Base-by-base conservation (phyloP, 2,797 vertebrate species). In the Fundulus diaphanus region DNA sequence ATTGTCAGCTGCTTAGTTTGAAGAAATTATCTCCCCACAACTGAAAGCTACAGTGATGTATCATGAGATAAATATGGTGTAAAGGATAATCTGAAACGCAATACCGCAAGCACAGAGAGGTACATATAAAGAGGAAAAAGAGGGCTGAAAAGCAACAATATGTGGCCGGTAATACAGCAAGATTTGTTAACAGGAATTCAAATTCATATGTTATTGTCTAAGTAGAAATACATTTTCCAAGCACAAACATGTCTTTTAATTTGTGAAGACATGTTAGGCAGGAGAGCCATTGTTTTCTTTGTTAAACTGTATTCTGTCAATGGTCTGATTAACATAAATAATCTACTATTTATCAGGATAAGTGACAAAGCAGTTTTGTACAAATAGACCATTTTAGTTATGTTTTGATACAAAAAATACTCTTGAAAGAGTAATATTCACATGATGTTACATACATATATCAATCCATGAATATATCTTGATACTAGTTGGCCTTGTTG, bases 21-120 rank as follows among this genome's bases (percentile, higher is more conserved):
- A 84, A 85, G 79, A 79, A 72, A 52, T 86, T 87, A 63, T 76
- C 73, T 59, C 68, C 74, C 59, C 76, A 85, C 80, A 84, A 74
- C 77, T 84, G 73, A 82, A 78, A 72, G 78, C 79, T 82, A 77
- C 70, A 81, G 73, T 70, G 74, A 84, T 88, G 84, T 73, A 83
- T 87, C 87, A 85, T 70, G 68, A 65, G 44, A 82, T 83, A 83
- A 89, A 83, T 59, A 27, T 13, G 13, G 75, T 73, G 75, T 67
- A 73, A 68, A 73, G 78, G 73, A 79, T 16, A 82, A 84, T 68
- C 65, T 1, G 2, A 86, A 77, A 78, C 76, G 78, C 70, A 87
- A 87, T 15, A 24, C 57, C 20, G 12, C 2, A 16, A 77, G 57
- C 16, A 68, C 46, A 68, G 27, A 78, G 54, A 42, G 37, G 13